Conservation (phyloP, 2,888 invertebrate species). For the Mallateleia sp. region DNA sequence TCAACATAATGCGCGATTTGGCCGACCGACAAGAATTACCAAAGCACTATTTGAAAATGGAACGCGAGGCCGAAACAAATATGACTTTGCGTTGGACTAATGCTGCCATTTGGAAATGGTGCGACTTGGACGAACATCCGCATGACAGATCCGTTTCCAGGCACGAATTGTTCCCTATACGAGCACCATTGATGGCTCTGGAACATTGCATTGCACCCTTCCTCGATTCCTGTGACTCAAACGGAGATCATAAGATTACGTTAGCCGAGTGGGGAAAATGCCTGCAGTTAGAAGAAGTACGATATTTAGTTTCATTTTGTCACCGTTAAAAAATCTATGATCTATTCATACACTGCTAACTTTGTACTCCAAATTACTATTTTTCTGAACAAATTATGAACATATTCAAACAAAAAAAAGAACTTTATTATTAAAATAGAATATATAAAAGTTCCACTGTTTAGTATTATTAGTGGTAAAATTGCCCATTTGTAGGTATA, state of each 20-base stretch:
- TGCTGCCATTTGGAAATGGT: conserved; percentile 99
- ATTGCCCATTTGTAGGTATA: too few species aligned
- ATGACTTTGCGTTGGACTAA: conserved; percentile 96
- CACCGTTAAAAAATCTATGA: too few species aligned
- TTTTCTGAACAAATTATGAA: too few species aligned
- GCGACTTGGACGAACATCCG: conserved; percentile 98
- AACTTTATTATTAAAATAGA: too few species aligned
- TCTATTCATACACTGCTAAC: too few species aligned
- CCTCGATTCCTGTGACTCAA: conserved; percentile 96
- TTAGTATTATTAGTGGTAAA: too few species aligned
- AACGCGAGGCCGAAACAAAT: conserved; percentile 96
- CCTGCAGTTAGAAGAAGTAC: conserved; percentile 95
- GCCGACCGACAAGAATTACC: conserved; percentile 96
- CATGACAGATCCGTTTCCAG: conserved; percentile 96
- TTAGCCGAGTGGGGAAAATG: conserved; percentile 98
- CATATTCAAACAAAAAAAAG: too few species aligned
- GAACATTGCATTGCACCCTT: conserved; percentile 99
- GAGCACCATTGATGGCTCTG: conserved; percentile 98
- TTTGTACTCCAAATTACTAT: too few species aligned
- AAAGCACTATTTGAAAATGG: conserved; percentile 95
- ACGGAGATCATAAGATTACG: conserved; percentile 97
- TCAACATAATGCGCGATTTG: conserved; percentile 98
- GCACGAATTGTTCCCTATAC: conserved; percentile 98
- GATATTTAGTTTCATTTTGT: too few species aligned
- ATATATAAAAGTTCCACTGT: too few species aligned